Conservation (phyloP, 1,140 invertebrate species). For the Trypoxylus dichotomus region DNA sequence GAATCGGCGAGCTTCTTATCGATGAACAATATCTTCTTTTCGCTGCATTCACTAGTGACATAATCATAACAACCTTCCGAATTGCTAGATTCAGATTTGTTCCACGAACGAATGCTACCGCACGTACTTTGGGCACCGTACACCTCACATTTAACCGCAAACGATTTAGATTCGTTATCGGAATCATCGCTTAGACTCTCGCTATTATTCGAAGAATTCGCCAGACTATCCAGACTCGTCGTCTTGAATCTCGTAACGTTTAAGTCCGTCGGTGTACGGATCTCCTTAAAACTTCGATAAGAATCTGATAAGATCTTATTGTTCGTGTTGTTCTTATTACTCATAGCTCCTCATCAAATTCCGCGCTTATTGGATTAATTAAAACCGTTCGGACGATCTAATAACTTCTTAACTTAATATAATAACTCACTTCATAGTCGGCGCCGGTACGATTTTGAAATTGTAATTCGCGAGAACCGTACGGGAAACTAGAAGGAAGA, state of each 20-base stretch:
- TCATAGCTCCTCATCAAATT: not conserved
- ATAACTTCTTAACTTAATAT: conserved; percentile 22
- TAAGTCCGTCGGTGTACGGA: conserved; percentile 27
- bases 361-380: not conserved
- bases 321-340: conserved; percentile 36
- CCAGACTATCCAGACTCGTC: conserved; percentile 65
- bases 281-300: conserved; percentile 28
- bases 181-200: conserved; percentile 58
- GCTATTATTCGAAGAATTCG: conserved; percentile 60
- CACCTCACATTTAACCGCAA: conserved; percentile 49
- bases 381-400: too few relatives aligned
- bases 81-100: conserved; percentile 44
- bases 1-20: not conserved
- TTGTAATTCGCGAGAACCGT: conserved; percentile 10
- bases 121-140: conserved; percentile 44
- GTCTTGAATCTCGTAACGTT: conserved; percentile 40
- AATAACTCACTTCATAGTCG: conserved; percentile 19
- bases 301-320: conserved; percentile 35
- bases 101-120: conserved; percentile 48
- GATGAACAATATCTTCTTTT: not conserved
- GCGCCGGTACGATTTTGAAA: not conserved
- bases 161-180: conserved; percentile 54
- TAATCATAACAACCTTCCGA: conserved; percentile 48
- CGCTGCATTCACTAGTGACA: conserved; percentile 33
- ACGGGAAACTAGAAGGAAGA: not conserved